A percentile compares a stretch with the other conserved stretches of the same genome.
These are phyloP conservation scores for Phasia obesa DNA, from an alignment of 2,888 invertebrate species.

Conservation along the genomic window DNA sequence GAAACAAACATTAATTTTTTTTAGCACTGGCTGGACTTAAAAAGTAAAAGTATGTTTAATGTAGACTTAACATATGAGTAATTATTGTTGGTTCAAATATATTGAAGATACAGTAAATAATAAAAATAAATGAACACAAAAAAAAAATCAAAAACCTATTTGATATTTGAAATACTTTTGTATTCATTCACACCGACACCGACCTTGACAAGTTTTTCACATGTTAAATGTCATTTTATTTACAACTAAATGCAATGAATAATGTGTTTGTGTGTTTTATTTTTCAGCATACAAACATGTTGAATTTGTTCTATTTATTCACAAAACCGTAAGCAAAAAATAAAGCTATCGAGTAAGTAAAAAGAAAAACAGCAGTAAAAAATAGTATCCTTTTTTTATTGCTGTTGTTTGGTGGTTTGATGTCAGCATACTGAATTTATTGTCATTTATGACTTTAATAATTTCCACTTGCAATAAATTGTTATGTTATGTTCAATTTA, in stretches of 20 bases:
- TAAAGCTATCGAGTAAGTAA: neutral
- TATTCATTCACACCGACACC: no score
- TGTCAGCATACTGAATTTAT: conserved; percentile 49
- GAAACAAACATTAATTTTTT: no score
- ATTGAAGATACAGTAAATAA: no score
- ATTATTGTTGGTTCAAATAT: no score
- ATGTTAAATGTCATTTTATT: conserved; percentile 42
- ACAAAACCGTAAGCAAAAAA: neutral
- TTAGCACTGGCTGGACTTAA: no score
- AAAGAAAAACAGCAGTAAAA: neutral
- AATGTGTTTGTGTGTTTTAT: conserved; percentile 25
- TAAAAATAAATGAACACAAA: no score
- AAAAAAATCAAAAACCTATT: no score
- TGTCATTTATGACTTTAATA: conserved; percentile 53
- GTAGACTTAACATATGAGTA: no score
- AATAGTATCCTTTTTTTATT: conserved; percentile 4
- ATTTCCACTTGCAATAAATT: conserved; percentile 53
- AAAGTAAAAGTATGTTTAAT: no score
- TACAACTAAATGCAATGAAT: conserved; percentile 48
- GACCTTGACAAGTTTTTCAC: conserved; percentile 36
- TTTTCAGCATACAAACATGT: no score
- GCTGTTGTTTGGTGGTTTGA: neutral
- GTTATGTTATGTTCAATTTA: conserved; percentile 21
- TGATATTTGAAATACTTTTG: no score
- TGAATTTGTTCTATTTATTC: conserved; percentile 26